Evolutionary conservation across 2,888 invertebrate species (phyloP).

Genomic region (Pristionchus japonicus): DNA sequence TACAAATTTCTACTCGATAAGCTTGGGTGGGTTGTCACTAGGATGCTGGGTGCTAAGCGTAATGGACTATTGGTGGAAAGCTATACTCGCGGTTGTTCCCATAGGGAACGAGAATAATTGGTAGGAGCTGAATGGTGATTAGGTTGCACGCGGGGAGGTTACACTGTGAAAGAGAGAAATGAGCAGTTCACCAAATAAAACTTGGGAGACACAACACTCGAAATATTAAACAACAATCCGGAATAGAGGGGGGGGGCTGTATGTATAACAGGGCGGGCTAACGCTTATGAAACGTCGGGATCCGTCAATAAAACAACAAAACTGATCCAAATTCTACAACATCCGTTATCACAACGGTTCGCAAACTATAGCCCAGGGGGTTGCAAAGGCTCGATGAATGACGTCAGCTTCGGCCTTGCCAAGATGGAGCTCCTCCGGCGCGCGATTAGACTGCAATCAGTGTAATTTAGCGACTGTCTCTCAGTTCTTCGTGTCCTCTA

Average conservation of each 20-base stretch:
- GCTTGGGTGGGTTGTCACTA: neutral
- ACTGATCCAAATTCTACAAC: too few species aligned
- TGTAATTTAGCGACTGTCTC: neutral
- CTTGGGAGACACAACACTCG: neutral
- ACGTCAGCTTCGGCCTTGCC: neutral
- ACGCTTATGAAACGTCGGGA: too few species aligned
- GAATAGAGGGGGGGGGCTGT: neutral
- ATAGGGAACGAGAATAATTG: neutral
- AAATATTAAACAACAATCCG: neutral
- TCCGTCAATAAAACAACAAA: too few species aligned
- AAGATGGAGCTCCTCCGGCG: neutral
- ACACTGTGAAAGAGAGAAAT: neutral
- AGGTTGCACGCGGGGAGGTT: neutral
- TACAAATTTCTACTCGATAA: neutral
- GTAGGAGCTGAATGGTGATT: neutral
- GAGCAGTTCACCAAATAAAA: constrained; percentile 19
- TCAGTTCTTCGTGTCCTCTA: too few species aligned
- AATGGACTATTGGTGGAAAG: neutral
- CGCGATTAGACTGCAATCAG: neutral
- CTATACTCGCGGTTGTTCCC: constrained; percentile 5
- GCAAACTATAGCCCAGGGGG: too few species aligned
- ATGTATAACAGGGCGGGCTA: constrained; percentile 15
- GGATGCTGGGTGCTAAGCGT: neutral
- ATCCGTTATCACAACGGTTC: too few species aligned
- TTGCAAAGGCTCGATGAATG: neutral